A percentile compares a stretch with the other conserved stretches of the same genome.
Conservation (phyloP, 2,888 invertebrate species). For the Shargacucullia verbasci region DNA sequence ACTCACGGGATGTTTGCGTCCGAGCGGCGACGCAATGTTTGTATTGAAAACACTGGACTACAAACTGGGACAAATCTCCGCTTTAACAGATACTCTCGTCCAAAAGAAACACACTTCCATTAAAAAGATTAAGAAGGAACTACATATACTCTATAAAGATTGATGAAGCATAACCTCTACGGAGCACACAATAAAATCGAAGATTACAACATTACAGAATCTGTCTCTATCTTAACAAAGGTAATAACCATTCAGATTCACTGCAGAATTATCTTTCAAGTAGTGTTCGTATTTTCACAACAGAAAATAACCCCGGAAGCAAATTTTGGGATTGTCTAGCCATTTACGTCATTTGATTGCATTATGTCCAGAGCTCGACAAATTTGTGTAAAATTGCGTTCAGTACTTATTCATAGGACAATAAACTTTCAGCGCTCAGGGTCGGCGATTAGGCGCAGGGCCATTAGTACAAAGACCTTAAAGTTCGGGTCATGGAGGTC, state of each 20-base stretch:
- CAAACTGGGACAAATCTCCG: conserved; percentile 73
- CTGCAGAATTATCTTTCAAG: conserved; percentile 43
- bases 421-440: conserved; percentile 60
- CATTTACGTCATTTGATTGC: conserved; percentile 66
- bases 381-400: conserved; percentile 63
- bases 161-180: conserved; percentile 32
- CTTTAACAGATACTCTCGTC: conserved; percentile 57
- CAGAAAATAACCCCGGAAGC: conserved; percentile 60
- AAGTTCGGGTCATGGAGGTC: conserved; percentile 57
- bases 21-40: conserved; percentile 74
- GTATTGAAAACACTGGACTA: conserved; percentile 74
- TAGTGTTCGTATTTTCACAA: conserved; percentile 50
- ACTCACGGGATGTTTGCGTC: conserved; percentile 80
- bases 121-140: conserved; percentile 61
- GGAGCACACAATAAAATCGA: conserved; percentile 15
- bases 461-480: conserved; percentile 62
- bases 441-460: conserved; percentile 55
- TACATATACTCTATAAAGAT: conserved; percentile 40
- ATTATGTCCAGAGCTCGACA: conserved; percentile 59
- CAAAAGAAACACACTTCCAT: conserved; percentile 70
- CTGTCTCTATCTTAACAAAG: conserved; percentile 15
- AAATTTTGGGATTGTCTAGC: conserved; percentile 44
- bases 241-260: conserved; percentile 30
- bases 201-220: conserved; percentile 11
- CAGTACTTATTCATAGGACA: conserved; percentile 53